Evolutionary conservation across 2,888 invertebrate genomes (phyloP).

Genomic region (Aphrophora alni): DNA sequence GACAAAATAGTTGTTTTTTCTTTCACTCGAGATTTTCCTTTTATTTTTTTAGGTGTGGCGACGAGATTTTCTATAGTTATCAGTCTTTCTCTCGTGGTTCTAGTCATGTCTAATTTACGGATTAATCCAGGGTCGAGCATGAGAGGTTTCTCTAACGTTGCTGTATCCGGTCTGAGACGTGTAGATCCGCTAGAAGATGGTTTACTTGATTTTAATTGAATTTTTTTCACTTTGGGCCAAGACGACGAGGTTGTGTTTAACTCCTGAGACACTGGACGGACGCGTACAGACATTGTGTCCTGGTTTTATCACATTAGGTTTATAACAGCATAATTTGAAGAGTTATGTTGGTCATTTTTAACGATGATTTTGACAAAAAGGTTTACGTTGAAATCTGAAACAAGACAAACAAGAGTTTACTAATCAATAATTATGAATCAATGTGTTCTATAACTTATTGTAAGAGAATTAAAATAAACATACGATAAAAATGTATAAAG

Average conservation of each 20-base stretch:
- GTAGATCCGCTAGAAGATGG: neutral
- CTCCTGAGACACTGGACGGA: neutral
- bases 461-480: too few relatives aligned
- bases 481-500: too few relatives aligned
- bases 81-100: conserved; percentile 62
- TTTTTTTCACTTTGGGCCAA: conserved; percentile 20
- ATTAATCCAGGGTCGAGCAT: conserved; percentile 62
- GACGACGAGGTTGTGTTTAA: neutral
- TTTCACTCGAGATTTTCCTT: conserved; percentile 1
- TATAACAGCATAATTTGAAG: neutral
- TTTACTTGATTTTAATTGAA: conserved; percentile 23
- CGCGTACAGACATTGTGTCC: conserved; percentile 9
- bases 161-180: conserved; percentile 60
- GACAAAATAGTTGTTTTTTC: conserved; percentile 10
- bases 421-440: too few relatives aligned
- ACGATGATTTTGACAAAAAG: too few relatives aligned
- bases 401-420: too few relatives aligned
- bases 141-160: conserved; percentile 63
- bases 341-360: too few relatives aligned
- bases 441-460: too few relatives aligned
- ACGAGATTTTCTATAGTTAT: conserved; percentile 40
- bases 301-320: too few relatives aligned
- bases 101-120: conserved; percentile 65
- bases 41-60: conserved; percentile 21
- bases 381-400: too few relatives aligned